phyloP scores from a whole-genome alignment of 2,113 vertebrate species.

The Anhinga anhinga region DNA sequence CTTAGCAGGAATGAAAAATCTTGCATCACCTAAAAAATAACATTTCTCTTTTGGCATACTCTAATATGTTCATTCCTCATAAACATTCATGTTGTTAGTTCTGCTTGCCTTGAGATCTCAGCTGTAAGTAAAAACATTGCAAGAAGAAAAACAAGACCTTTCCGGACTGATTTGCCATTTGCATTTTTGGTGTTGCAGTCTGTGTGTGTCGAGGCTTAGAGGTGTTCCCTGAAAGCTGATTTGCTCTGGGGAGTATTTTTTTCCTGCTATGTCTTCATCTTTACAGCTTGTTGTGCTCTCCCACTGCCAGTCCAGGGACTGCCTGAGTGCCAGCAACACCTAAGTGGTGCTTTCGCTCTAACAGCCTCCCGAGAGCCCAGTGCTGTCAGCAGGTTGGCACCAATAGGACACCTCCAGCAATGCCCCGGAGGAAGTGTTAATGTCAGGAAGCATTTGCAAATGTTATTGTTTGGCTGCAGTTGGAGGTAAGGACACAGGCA shows the following conservation, averaged over 20 bases:
- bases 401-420: background rate
- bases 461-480: background rate
- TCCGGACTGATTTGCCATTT: background rate
- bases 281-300: background rate
- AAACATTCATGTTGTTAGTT: background rate
- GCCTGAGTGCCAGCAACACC: background rate
- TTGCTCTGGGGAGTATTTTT: background rate
- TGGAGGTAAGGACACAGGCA: background rate
- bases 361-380: rapidly evolving
- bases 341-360: rapidly evolving
- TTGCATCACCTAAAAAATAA: background rate
- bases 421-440: background rate
- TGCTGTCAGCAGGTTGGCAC: background rate
- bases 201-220: background rate
- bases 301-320: background rate
- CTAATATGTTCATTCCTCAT: background rate
- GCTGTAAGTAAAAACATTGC: background rate
- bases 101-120: background rate
- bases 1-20: background rate
- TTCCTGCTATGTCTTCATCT: background rate
- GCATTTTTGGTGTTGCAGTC: background rate
- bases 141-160: background rate
- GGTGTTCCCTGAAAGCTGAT: background rate
- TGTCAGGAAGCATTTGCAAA: background rate
- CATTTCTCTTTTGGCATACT: background rate